phyloP scores from a whole-genome alignment of 2,113 vertebrate genomes.

The Podocnemis expansa region DNA sequence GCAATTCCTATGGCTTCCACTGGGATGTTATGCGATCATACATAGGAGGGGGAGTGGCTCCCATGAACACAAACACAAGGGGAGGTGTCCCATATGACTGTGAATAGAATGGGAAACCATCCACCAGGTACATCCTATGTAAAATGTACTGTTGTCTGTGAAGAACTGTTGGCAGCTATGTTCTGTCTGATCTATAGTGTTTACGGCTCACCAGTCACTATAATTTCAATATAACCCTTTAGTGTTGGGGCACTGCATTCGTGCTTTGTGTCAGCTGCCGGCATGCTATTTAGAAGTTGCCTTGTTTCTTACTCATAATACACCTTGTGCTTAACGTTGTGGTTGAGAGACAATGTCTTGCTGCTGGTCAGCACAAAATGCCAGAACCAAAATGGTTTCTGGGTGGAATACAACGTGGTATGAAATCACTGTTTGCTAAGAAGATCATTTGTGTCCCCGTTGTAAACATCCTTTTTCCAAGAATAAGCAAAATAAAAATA shows the following conservation, averaged over 20 bases:
- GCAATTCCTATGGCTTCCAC: rapidly evolving
- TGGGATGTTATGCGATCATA: rapidly evolving
- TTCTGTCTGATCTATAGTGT: not conserved
- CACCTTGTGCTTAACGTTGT: not conserved
- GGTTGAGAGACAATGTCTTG: not conserved
- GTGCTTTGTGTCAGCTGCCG: rapidly evolving
- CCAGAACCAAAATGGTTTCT: not conserved
- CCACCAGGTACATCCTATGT: not conserved
- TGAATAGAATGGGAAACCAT: not conserved
- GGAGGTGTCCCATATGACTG: not conserved
- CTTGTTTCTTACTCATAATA: not conserved
- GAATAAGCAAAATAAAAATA: not conserved
- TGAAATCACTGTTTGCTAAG: not conserved
- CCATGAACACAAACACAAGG: not conserved
- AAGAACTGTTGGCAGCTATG: not conserved
- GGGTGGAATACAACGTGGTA: not conserved
- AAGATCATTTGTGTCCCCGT: not conserved
- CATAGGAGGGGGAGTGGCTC: not conserved
- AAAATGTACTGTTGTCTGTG: not conserved
- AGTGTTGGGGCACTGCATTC: rapidly evolving
- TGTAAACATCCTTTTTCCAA: not conserved
- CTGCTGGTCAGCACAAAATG: rapidly evolving
- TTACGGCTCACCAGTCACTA: not conserved
- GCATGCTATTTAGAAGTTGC: not conserved
- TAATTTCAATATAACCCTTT: rapidly evolving